A percentile compares a stretch with the other conserved stretches of the same genome.
Evolutionary conservation across 2,888 invertebrate genomes (phyloP).

Genomic region (Andrena haemorrhoa): DNA sequence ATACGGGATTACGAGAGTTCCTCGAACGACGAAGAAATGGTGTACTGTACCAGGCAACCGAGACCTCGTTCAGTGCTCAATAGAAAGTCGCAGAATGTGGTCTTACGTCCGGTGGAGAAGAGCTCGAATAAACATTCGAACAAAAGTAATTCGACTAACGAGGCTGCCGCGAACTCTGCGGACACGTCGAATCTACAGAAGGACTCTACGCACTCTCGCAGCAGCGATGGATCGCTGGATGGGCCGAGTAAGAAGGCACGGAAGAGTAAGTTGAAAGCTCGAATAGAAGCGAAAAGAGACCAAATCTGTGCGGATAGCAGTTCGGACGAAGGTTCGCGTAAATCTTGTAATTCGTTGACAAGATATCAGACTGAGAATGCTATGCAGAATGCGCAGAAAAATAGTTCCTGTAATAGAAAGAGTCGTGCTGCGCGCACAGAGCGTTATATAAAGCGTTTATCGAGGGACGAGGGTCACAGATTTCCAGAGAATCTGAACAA

Average conservation of each 20-base stretch:
- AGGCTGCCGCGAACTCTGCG: constrained; percentile 67
- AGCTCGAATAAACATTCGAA: constrained; percentile 81
- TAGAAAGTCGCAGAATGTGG: constrained; percentile 43
- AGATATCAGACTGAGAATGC: constrained; percentile 90
- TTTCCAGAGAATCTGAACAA: constrained; percentile 49
- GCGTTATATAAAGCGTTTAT: constrained; percentile 91
- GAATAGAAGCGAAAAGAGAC: constrained; percentile 89
- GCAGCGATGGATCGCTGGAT: constrained; percentile 86
- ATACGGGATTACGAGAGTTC: constrained; percentile 88
- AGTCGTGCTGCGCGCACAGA: constrained; percentile 92
- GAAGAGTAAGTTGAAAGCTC: constrained; percentile 88
- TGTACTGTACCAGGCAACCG: constrained; percentile 66
- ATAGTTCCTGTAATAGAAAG: constrained; percentile 87
- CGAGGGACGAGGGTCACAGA: constrained; percentile 67
- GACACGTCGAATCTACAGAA: constrained; percentile 47
- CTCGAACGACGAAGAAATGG: constrained; percentile 86
- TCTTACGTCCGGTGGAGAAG: constrained; percentile 52
- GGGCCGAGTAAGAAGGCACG: constrained; percentile 86
- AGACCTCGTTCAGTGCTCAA: constrained; percentile 38
- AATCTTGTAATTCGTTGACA: constrained; percentile 88
- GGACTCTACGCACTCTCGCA: constrained; percentile 74
- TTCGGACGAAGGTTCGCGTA: constrained; percentile 89
- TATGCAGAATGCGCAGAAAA: constrained; percentile 86
- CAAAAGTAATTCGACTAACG: constrained; percentile 36
- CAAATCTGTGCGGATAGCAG: constrained; percentile 88